Percentiles rank a stretch among this genome's conserved stretches.
These are phyloP conservation scores for Anarsia innoxiella DNA, from an alignment of 2,888 invertebrate species.

Conservation along the genomic window DNA sequence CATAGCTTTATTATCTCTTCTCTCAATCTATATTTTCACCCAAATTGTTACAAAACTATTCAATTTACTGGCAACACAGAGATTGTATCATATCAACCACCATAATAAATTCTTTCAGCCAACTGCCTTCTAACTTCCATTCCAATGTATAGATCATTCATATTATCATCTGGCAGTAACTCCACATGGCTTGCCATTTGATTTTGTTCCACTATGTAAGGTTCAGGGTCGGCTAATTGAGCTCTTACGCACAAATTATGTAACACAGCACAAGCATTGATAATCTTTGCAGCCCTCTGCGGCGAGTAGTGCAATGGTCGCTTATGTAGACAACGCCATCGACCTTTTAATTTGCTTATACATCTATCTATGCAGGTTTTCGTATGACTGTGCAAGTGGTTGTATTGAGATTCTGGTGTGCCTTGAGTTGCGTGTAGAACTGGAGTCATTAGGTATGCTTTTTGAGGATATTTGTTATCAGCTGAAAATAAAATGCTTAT, in stretches of 20 bases:
- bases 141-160: slow-evolving; percentile 45
- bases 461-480: slow-evolving; percentile 43
- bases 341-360: slow-evolving; percentile 39
- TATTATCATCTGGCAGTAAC: slow-evolving; percentile 42
- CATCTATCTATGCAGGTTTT: slow-evolving; percentile 41
- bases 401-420: slow-evolving; percentile 45
- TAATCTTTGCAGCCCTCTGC: slow-evolving; percentile 43
- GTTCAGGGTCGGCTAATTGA: slow-evolving; percentile 33
- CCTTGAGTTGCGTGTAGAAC: slow-evolving; percentile 40
- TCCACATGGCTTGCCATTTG: too few relatives aligned
- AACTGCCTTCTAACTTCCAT: slow-evolving; percentile 44
- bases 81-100: too few relatives aligned
- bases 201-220: slow-evolving; percentile 31
- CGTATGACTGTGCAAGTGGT: slow-evolving; percentile 42
- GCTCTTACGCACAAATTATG: slow-evolving; percentile 42
- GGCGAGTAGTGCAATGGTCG: slow-evolving; percentile 47
- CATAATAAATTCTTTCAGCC: slow-evolving; percentile 45
- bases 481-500: slow-evolving; percentile 28
- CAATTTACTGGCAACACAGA: too few relatives aligned
- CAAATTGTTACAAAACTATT: too few relatives aligned
- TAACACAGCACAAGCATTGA: slow-evolving; percentile 48
- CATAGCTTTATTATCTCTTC: too few relatives aligned
- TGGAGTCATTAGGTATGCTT: slow-evolving; percentile 49
- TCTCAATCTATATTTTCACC: too few relatives aligned
- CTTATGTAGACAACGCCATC: slow-evolving; percentile 42